Evolutionary conservation across 2,113 vertebrate species (phyloP).

Genomic region (Zosterops borbonicus): DNA sequence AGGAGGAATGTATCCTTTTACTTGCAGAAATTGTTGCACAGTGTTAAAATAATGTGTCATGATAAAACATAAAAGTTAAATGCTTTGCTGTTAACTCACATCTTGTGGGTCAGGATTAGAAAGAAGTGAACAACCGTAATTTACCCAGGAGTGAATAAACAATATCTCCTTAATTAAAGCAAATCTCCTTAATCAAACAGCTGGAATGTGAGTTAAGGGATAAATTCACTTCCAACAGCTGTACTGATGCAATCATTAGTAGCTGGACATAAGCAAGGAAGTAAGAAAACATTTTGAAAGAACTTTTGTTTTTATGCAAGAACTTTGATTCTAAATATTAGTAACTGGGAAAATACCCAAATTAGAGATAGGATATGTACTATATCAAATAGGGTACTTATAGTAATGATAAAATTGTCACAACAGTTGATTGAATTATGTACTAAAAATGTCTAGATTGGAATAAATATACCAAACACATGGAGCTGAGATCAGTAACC

Average conservation of each 20-base stretch:
- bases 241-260: not conserved
- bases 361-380: not conserved
- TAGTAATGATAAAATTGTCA: not conserved
- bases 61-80: not conserved
- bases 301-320: not conserved
- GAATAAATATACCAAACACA: not conserved
- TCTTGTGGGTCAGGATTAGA: not conserved
- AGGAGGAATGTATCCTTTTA: constrained; percentile 95
- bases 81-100: not conserved
- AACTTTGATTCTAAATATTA: not conserved
- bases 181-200: not conserved
- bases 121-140: not conserved
- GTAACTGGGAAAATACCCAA: not conserved
- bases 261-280: not conserved
- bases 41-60: not conserved
- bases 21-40: not conserved
- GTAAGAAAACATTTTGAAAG: not conserved
- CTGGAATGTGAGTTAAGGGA: not conserved
- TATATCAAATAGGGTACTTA: not conserved
- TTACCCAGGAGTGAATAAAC: not conserved
- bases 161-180: not conserved
- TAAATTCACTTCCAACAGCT: not conserved
- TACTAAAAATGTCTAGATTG: not conserved
- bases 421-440: not conserved
- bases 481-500: not conserved